phyloP scores from a whole-genome alignment of 2,797 vertebrate species.

The Anguilla marmorata region DNA sequence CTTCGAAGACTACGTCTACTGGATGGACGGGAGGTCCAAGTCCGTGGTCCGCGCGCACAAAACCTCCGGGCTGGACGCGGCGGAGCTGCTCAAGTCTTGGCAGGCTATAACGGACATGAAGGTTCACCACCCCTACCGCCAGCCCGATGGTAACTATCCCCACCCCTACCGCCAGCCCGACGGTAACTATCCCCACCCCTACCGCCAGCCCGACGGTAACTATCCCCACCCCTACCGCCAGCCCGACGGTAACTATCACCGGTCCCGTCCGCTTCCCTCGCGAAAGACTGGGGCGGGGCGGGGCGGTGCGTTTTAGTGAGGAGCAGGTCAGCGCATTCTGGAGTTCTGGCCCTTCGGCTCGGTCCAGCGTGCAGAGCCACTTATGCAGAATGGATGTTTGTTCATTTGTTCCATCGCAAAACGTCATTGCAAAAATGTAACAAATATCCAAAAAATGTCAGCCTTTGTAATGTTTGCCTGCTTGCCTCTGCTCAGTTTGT shows the following conservation, averaged over 20 bases:
- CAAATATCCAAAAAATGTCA: background rate
- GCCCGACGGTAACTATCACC: slow-evolving; percentile 6
- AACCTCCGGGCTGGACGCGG: slow-evolving; percentile 73
- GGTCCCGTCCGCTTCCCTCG: background rate
- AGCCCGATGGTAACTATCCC: slow-evolving; percentile 77
- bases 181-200: slow-evolving; percentile 32
- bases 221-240: no score
- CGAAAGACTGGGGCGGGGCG: background rate
- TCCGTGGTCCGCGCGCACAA: slow-evolving; percentile 83
- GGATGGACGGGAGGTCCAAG: slow-evolving; percentile 85
- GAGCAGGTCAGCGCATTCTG: background rate
- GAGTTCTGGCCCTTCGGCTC: background rate
- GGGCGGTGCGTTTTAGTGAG: background rate
- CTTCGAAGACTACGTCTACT: slow-evolving; percentile 88
- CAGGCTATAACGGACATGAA: slow-evolving; percentile 83
- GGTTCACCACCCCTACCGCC: slow-evolving; percentile 83
- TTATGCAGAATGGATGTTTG: background rate
- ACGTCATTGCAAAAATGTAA: background rate
- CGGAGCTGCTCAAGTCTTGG: slow-evolving; percentile 83
- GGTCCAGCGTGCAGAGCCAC: background rate
- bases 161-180: no score
- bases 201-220: no score
- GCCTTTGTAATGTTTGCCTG: background rate
- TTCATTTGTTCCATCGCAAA: background rate
- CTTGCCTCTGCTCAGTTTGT: background rate